Evolutionary conservation across 2,797 vertebrate species (phyloP).

Genomic region (Liasis olivaceus): DNA sequence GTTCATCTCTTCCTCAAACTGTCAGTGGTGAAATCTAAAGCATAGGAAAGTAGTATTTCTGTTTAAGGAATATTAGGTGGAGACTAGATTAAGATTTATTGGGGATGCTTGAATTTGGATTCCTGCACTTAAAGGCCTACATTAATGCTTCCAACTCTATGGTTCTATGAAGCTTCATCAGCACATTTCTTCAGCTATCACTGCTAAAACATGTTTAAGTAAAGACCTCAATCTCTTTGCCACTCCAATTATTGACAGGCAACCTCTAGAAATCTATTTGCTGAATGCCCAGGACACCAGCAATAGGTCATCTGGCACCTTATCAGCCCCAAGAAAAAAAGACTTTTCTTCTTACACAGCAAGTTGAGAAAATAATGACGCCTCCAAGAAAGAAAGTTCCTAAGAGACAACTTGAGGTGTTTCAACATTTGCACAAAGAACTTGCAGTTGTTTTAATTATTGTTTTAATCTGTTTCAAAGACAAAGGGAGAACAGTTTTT

Average conservation of each 20-base stretch:
- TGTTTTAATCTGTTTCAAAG: background rate
- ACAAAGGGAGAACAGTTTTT: background rate
- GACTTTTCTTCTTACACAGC: background rate
- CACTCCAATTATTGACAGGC: background rate
- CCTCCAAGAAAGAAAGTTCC: background rate
- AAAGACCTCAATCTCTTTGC: background rate
- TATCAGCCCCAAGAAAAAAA: background rate
- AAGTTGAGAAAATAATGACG: background rate
- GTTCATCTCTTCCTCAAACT: background rate
- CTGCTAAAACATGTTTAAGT: background rate
- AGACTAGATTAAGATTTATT: background rate
- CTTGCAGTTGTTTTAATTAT: background rate
- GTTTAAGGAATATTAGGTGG: background rate
- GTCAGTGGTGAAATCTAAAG: background rate
- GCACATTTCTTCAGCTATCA: background rate
- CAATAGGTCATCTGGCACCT: background rate
- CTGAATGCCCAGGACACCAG: background rate
- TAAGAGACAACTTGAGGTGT: background rate
- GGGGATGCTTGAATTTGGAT: background rate
- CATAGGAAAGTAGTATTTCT: background rate
- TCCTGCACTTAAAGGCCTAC: background rate
- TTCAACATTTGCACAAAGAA: background rate
- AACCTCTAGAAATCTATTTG: background rate
- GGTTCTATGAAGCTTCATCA: background rate
- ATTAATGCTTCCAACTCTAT: background rate